These are phyloP conservation scores for Urophycis tenuis DNA, from an alignment of 2,797 vertebrate genomes.

Conservation along the genomic window DNA sequence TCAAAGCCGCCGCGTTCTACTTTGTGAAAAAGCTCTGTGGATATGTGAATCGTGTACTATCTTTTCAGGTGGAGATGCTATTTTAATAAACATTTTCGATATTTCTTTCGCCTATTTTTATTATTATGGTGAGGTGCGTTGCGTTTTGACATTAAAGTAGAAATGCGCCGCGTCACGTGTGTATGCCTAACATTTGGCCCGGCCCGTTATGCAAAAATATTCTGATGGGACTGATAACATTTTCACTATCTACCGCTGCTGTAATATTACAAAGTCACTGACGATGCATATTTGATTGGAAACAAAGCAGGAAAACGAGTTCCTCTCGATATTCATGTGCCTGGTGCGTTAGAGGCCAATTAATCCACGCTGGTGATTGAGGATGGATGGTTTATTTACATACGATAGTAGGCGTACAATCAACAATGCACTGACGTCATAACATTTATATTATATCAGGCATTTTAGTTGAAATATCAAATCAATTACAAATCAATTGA, in stretches of 20 bases:
- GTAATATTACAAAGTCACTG: background rate
- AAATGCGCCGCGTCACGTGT: background rate
- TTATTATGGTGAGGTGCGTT: background rate
- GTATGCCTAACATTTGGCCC: background rate
- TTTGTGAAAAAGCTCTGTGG: slow-evolving; percentile 53
- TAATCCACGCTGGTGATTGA: background rate
- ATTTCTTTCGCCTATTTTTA: slow-evolving; percentile 16
- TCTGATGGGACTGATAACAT: background rate
- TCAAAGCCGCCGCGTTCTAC: slow-evolving; percentile 27
- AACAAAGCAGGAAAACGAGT: background rate
- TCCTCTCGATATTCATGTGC: background rate
- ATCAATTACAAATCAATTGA: background rate
- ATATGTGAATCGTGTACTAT: slow-evolving; percentile 44
- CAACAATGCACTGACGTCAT: background rate
- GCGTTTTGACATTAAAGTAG: background rate
- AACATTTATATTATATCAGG: background rate
- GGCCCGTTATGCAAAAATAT: background rate
- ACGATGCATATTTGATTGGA: background rate
- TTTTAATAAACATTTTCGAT: slow-evolving; percentile 93
- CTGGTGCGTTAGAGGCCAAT: background rate
- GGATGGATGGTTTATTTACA: background rate
- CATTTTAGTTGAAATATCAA: background rate
- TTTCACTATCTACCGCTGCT: background rate
- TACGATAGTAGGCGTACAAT: background rate
- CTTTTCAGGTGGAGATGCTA: slow-evolving; percentile 78